Evolutionary conservation across 1,140 invertebrate genomes (phyloP), one percentile per base, ranked within the genome.

Genomic region (Panagrolaimus sp.): DNA sequence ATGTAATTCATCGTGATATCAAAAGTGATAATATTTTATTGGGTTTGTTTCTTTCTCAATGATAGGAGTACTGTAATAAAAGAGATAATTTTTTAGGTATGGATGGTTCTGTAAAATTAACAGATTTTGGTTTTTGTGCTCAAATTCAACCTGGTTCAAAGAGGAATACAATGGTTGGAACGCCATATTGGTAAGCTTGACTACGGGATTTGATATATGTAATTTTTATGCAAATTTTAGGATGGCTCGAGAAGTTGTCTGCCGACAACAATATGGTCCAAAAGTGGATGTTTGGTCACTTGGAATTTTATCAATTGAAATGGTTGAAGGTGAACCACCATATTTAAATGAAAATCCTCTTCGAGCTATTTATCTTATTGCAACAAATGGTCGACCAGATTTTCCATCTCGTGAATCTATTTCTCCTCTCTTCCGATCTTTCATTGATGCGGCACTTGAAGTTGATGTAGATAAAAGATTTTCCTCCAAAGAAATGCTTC

Each of bases 51-150:
- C n/a, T n/a, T n/a, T n/a, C 43, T 71, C 63, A 9, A 55, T 66
- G 32, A 7, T n/a, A n/a, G n/a, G n/a, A n/a, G 14, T 76, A 94
- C 98, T 86, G 98, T 98, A 71, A 98, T 98, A n/a, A n/a, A n/a
- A 85, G 96, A 98, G 85, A 99, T 99, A 85, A 98, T 98, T 84
- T 99, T 67, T 87, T 98, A n/a, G 96, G 96, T 43, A 88, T 98
- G 83, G 96, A 99, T 84, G 96, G 96, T 38, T 92, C 91, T 75
- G 95, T 99, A 17, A 99, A 98, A 86, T 85, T 98, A 68, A 99
- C 95, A 82, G 96, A 98, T 86, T 99, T 99, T 86, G 96, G 96
- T 73, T 99, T 98, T 86, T 99, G 96, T 86, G 96, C 96, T 77
- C 96, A 98, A 90, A 94, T 99, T 80, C 95, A 93, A 68, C 92